A percentile compares a stretch with the other conserved stretches of the same genome.
Conservation (phyloP, 2,797 vertebrate genomes). For the Erithacus rubecula region DNA sequence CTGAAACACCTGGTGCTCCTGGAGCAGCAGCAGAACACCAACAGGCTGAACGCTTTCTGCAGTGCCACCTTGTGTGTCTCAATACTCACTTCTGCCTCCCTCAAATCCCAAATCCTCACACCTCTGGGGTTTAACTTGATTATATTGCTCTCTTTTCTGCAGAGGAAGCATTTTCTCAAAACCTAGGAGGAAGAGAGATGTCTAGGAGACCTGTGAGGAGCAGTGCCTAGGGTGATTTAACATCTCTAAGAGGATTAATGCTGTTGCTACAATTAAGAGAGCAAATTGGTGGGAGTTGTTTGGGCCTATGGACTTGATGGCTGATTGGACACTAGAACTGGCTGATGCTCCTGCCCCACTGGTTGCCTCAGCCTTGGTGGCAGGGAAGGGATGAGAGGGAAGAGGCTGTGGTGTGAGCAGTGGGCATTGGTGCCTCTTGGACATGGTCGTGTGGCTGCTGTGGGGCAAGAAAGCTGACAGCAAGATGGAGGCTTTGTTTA, state of each 20-base stretch:
- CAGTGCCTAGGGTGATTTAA: neutral
- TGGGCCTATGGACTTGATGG: neutral
- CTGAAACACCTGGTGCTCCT: neutral
- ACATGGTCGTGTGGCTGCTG: fast-evolving
- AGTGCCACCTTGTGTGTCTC: neutral
- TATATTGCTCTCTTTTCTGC: neutral
- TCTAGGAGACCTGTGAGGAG: neutral
- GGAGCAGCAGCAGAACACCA: neutral
- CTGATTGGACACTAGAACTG: fast-evolving
- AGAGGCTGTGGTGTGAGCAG: neutral
- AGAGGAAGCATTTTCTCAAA: neutral
- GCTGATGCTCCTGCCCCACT: neutral
- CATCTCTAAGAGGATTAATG: neutral
- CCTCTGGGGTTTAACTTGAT: neutral
- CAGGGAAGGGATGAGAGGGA: neutral
- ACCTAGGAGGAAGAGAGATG: neutral
- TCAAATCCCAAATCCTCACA: neutral
- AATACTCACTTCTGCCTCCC: neutral
- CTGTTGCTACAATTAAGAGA: neutral
- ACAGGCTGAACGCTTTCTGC: neutral
- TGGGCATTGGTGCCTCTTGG: neutral
- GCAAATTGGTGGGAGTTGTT: neutral
- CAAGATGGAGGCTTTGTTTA: neutral
- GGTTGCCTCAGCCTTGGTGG: neutral
- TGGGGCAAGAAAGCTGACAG: fast-evolving